Conservation (phyloP, 2,113 vertebrate genomes). For the Hirundichthys speculiger region DNA sequence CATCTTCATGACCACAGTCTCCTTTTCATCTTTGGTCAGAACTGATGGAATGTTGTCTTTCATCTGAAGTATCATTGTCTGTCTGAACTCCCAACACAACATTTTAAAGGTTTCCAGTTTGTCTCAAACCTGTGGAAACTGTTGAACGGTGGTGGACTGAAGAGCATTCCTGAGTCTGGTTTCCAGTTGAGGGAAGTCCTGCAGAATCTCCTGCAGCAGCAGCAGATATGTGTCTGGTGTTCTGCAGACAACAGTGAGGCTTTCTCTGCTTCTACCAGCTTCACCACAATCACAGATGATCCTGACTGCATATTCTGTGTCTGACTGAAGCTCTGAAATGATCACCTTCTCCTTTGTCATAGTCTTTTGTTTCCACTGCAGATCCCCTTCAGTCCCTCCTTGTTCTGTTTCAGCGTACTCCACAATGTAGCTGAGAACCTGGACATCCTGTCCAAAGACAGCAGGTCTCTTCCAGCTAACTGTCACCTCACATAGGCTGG, state of each 20-base stretch:
- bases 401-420: neutral
- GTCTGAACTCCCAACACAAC: neutral
- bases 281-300: constrained; percentile 53
- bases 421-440: constrained; percentile 20
- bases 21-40: neutral
- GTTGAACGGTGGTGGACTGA: neutral
- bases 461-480: constrained; percentile 21
- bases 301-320: constrained; percentile 40
- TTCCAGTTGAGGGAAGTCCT: neutral
- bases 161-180: neutral
- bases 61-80: neutral
- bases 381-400: neutral
- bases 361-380: neutral
- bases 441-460: constrained; percentile 5
- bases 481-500: constrained; percentile 17
- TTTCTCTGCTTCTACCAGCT: constrained; percentile 45
- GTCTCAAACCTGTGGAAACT: neutral
- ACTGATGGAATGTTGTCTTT: neutral
- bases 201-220: neutral
- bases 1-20: neutral
- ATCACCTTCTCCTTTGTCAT: constrained; percentile 4
- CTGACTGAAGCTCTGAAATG: constrained; percentile 30
- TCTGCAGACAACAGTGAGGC: neutral
- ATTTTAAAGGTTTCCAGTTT: neutral
- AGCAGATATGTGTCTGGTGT: neutral